Evolutionary conservation across 2,888 invertebrate species (phyloP).

Genomic region (Tupiocoris notatus): DNA sequence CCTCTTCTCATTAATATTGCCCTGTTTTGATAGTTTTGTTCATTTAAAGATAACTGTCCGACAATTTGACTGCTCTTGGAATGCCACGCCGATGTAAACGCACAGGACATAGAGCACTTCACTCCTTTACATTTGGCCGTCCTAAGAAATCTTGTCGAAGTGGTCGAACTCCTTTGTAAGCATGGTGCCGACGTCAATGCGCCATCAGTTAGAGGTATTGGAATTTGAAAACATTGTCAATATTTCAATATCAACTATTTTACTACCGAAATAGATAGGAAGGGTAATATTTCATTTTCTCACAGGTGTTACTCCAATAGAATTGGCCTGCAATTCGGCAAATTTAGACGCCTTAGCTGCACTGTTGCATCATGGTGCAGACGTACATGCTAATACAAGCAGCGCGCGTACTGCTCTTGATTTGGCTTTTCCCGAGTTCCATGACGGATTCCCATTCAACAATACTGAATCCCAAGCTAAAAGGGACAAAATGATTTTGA

Average conservation of each 20-base stretch:
- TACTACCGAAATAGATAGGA: no score
- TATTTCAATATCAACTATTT: no score
- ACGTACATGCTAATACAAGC: slow-evolving; percentile 1
- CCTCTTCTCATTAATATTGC: no score
- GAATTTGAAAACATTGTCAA: no score
- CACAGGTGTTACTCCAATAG: slow-evolving; percentile 16
- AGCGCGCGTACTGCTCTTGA: neutral
- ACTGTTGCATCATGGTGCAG: slow-evolving; percentile 12
- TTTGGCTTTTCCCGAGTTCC: slow-evolving; percentile 9
- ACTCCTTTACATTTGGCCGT: slow-evolving; percentile 13
- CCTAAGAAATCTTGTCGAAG: neutral
- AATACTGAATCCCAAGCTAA: neutral
- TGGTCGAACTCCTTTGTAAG: neutral
- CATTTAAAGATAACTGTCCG: no score
- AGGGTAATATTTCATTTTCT: neutral
- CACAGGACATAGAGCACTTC: neutral
- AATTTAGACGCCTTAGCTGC: neutral
- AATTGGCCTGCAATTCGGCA: slow-evolving; percentile 10
- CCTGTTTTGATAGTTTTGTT: no score
- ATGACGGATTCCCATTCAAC: neutral
- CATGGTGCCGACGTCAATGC: slow-evolving; percentile 8
- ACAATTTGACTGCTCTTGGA: neutral
- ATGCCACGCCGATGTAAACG: neutral
- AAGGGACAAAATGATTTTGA: neutral
- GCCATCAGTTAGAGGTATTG: neutral